These are phyloP conservation scores for Carassius gibelio DNA, from an alignment of 2,113 vertebrate genomes.

Conservation along the genomic window DNA sequence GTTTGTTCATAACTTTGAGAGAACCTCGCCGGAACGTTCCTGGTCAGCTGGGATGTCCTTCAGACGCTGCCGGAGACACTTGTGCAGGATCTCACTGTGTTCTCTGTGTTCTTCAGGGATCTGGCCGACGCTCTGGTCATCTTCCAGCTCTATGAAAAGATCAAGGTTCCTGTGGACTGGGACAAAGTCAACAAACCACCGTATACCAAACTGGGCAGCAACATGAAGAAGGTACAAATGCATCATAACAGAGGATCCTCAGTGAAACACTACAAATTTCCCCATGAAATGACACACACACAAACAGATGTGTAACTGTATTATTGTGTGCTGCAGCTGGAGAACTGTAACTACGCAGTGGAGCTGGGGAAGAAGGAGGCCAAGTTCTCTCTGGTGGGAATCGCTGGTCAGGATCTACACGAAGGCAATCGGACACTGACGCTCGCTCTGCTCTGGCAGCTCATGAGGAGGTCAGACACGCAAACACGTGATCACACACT, in stretches of 20 bases:
- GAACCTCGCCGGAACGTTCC: too few species aligned
- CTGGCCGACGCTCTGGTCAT: constrained; percentile 90
- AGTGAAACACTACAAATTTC: too few species aligned
- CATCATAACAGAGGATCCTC: too few species aligned
- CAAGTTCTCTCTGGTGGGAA: constrained; percentile 95
- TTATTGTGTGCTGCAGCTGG: constrained; percentile 76
- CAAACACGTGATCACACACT: too few species aligned
- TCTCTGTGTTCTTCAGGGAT: constrained; percentile 75
- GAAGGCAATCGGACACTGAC: constrained; percentile 89
- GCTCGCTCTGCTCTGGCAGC: constrained; percentile 89
- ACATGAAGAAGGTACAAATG: constrained; percentile 87
- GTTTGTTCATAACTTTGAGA: too few species aligned
- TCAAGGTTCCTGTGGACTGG: constrained; percentile 96
- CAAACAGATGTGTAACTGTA: too few species aligned
- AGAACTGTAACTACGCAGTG: constrained; percentile 96
- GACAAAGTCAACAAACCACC: constrained; percentile 92
- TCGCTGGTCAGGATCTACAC: constrained; percentile 93
- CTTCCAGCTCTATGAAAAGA: constrained; percentile 97
- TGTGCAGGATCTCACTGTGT: too few species aligned
- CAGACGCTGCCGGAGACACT: too few species aligned
- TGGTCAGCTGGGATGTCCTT: too few species aligned
- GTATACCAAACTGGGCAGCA: constrained; percentile 90
- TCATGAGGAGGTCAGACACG: constrained; percentile 90
- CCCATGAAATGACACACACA: too few species aligned
- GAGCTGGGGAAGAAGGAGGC: constrained; percentile 91